Evolutionary conservation across 1,140 invertebrate genomes (phyloP).

Genomic region (Meloidogyne floridensis): DNA sequence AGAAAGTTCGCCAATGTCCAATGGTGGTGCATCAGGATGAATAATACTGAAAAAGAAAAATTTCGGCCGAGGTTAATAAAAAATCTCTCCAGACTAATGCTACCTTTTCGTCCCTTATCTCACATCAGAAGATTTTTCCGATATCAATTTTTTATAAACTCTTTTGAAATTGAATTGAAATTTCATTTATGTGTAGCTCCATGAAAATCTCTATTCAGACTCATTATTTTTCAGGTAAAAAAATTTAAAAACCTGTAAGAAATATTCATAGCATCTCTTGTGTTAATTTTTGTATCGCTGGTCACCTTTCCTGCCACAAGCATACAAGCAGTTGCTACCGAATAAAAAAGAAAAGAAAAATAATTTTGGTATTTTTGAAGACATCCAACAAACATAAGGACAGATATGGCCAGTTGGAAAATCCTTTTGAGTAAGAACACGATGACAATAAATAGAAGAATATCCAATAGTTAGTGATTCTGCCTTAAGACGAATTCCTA

Average conservation of each 20-base stretch:
- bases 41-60: constrained; percentile 35
- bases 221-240: neutral
- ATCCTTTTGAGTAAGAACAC: constrained; percentile 36
- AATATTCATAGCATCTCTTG: constrained; percentile 42
- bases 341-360: constrained; percentile 27
- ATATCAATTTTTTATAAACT: too few species aligned
- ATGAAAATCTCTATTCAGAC: too few species aligned
- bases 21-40: constrained; percentile 33
- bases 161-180: too few species aligned
- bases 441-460: constrained; percentile 40
- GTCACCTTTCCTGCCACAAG: constrained; percentile 42
- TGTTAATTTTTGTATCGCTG: constrained; percentile 35
- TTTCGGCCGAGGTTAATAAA: neutral
- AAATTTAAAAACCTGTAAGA: constrained; percentile 37
- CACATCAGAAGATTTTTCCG: neutral
- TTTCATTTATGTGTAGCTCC: too few species aligned
- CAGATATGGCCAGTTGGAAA: constrained; percentile 38
- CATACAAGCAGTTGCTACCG: constrained; percentile 37
- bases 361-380: constrained; percentile 8
- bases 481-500: constrained; percentile 40
- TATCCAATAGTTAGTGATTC: constrained; percentile 40
- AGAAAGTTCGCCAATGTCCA: constrained; percentile 43
- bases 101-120: neutral
- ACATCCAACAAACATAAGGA: constrained; percentile 29
- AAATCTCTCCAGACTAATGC: neutral